Percentiles rank a stretch among this genome's conserved stretches.
Conservation (phyloP, 2,888 invertebrate species). For the Heteromyza rotundicornis region DNA sequence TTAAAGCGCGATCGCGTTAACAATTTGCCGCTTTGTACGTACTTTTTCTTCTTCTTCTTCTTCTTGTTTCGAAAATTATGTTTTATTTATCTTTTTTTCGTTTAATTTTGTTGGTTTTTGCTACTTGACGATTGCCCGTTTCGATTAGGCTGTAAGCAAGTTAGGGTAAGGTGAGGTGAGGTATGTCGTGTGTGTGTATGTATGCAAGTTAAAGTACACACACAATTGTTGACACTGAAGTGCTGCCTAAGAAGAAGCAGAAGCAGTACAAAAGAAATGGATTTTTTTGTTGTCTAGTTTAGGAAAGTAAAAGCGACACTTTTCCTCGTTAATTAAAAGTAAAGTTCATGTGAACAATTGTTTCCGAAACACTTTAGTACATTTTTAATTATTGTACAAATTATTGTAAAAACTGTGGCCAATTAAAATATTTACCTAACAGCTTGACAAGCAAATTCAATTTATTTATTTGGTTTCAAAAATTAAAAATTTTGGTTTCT, state of each 20-base stretch:
- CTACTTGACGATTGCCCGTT: not conserved
- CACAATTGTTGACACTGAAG: conserved; percentile 3
- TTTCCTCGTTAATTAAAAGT: not conserved
- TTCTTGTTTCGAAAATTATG: not conserved
- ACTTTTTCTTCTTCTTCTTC: not conserved
- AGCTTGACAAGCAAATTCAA: no score
- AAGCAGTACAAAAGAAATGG: not conserved
- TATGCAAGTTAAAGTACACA: not conserved
- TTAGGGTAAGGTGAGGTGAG: no score
- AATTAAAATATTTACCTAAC: no score
- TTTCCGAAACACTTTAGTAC: no score
- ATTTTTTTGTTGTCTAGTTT: not conserved
- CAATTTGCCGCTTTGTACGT: conserved; percentile 4
- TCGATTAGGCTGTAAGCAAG: not conserved
- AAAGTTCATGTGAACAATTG: no score
- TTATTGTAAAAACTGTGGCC: not conserved
- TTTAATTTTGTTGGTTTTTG: not conserved
- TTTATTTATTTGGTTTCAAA: no score
- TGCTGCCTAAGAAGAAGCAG: not conserved
- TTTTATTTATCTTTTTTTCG: not conserved
- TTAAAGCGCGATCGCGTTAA: not conserved
- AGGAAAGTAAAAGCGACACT: conserved; percentile 3
- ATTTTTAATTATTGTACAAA: not conserved
- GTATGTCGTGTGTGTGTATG: not conserved
- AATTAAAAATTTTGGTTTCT: no score